Evolutionary conservation across 2,888 invertebrate genomes (phyloP).

Genomic region (Metacarcinus magister): DNA sequence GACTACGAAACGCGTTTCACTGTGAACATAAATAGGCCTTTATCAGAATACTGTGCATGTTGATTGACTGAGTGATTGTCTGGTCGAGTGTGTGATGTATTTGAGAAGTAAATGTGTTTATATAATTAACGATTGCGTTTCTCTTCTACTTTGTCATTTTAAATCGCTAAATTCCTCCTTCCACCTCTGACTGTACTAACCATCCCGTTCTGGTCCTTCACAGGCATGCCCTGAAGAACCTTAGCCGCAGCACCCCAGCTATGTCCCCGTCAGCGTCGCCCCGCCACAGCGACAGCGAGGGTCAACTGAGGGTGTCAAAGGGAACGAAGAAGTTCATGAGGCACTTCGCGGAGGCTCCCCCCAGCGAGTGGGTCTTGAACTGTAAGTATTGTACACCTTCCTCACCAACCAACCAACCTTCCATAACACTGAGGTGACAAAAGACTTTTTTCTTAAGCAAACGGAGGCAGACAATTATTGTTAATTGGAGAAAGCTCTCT

Average conservation of each 20-base stretch:
- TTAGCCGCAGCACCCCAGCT: slow-evolving; percentile 80
- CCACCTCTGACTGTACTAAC: background rate
- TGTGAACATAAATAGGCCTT: background rate
- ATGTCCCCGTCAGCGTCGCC: slow-evolving; percentile 81
- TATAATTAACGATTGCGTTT: background rate
- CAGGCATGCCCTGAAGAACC: slow-evolving; percentile 81
- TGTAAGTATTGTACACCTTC: slow-evolving; percentile 68
- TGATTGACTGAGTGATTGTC: background rate
- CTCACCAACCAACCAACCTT: background rate
- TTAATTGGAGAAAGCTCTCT: too few species aligned
- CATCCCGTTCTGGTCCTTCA: background rate
- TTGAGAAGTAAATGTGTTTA: background rate
- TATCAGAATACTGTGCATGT: background rate
- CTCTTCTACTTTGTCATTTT: background rate
- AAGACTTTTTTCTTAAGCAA: too few species aligned
- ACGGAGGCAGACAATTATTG: too few species aligned
- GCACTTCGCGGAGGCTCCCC: slow-evolving; percentile 76
- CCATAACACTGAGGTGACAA: too few species aligned
- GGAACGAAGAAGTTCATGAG: slow-evolving; percentile 80
- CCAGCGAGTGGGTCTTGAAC: slow-evolving; percentile 78
- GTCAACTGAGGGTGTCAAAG: slow-evolving; percentile 72
- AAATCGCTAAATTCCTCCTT: background rate
- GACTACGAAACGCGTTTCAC: background rate
- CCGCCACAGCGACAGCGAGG: slow-evolving; percentile 79
- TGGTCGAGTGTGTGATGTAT: background rate